Percentiles rank a stretch among this genome's conserved stretches.
Conservation (phyloP, 2,797 vertebrate genomes). For the Pseudomugil gertrudae region DNA sequence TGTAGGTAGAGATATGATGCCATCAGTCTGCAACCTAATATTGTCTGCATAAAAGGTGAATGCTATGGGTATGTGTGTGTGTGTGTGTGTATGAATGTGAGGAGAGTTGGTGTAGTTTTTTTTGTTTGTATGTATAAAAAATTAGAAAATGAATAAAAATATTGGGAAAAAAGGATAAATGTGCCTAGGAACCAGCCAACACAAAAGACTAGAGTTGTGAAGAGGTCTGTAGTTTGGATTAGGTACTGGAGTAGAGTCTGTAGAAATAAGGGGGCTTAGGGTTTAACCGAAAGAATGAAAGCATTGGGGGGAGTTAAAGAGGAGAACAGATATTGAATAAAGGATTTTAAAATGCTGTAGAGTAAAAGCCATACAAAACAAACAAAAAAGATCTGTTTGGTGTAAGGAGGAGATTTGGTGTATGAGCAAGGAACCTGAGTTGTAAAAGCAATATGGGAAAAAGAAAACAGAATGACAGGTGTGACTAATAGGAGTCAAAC, state of each 20-base stretch:
- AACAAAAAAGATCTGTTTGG: conserved; percentile 22
- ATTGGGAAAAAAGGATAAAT: conserved; percentile 21
- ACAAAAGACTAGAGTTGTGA: conserved; percentile 12
- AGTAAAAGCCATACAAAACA: conserved; percentile 18
- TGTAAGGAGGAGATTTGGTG: conserved; percentile 6
- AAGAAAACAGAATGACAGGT: background rate
- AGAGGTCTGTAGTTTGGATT: conserved; percentile 20
- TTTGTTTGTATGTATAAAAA: too few species aligned
- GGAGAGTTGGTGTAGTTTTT: too few species aligned
- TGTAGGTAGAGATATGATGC: too few species aligned
- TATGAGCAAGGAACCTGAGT: conserved; percentile 5
- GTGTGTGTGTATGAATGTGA: too few species aligned
- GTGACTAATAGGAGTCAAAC: background rate
- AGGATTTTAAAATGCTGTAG: conserved; percentile 51
- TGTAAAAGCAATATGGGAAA: conserved; percentile 13
- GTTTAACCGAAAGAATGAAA: conserved; percentile 47
- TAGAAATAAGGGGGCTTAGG: conserved; percentile 11
- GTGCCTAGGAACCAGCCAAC: conserved; percentile 11
- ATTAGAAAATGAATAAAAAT: conserved; percentile 3
- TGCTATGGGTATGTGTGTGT: too few species aligned
- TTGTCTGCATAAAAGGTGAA: too few species aligned
- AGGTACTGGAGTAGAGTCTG: conserved; percentile 2
- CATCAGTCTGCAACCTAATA: too few species aligned
- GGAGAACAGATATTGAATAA: too few species aligned
- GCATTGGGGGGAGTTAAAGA: conserved; percentile 16